These are phyloP conservation scores for Bombylius major DNA, from an alignment of 2,888 invertebrate species.

Conservation along the genomic window DNA sequence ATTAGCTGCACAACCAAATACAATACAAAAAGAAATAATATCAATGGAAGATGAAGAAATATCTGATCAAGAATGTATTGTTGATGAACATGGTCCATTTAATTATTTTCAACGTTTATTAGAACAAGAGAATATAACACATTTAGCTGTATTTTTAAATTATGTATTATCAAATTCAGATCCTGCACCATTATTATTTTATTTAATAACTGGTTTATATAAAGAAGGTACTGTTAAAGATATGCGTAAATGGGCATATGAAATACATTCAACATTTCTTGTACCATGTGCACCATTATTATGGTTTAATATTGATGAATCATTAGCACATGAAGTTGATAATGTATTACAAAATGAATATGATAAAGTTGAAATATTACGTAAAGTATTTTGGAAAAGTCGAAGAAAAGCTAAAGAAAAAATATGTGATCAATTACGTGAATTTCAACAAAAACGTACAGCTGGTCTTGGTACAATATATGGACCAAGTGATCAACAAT, in stretches of 20 bases:
- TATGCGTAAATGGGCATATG: slow-evolving; percentile 97
- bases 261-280: slow-evolving; percentile 93
- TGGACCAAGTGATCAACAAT: slow-evolving; percentile 69
- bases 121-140: slow-evolving; percentile 63
- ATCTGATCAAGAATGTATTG: slow-evolving; percentile 67
- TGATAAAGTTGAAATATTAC: slow-evolving; percentile 80
- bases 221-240: slow-evolving; percentile 76
- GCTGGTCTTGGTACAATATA: slow-evolving; percentile 82
- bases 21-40: slow-evolving; percentile 65
- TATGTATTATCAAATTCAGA: slow-evolving; percentile 75
- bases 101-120: slow-evolving; percentile 68
- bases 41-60: slow-evolving; percentile 94
- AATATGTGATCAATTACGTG: slow-evolving; percentile 33
- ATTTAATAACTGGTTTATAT: slow-evolving; percentile 84
- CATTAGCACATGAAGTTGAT: slow-evolving; percentile 80
- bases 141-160: slow-evolving; percentile 90
- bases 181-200: slow-evolving; percentile 54
- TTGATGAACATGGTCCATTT: slow-evolving; percentile 81
- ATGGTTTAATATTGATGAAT: slow-evolving; percentile 46
- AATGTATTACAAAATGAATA: slow-evolving; percentile 69
- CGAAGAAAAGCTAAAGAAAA: slow-evolving; percentile 47
- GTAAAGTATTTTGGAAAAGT: slow-evolving; percentile 82
- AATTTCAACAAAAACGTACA: slow-evolving; percentile 68
- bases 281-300: slow-evolving; percentile 60
- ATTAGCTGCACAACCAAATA: slow-evolving; percentile 28